These are phyloP conservation scores for Calycopis cecrops DNA, from an alignment of 1,140 invertebrate genomes.

Conservation along the genomic window DNA sequence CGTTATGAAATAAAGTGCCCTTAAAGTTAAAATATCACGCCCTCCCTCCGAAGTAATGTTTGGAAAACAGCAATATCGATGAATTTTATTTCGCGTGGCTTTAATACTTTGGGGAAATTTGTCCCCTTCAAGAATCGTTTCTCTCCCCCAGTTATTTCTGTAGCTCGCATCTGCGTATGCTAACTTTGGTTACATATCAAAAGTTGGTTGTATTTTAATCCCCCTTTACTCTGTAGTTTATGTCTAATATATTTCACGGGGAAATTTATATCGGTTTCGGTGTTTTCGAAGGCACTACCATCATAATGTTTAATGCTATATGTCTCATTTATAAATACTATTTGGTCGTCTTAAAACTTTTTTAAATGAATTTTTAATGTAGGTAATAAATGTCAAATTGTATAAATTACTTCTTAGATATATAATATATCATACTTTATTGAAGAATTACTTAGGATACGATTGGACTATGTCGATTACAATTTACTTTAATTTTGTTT, in stretches of 20 bases:
- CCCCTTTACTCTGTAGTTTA: constrained; percentile 16
- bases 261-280: not conserved
- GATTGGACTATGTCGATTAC: too few relatives aligned
- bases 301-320: too few relatives aligned
- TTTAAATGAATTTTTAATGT: too few relatives aligned
- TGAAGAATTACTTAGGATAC: too few relatives aligned
- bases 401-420: too few relatives aligned
- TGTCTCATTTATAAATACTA: too few relatives aligned
- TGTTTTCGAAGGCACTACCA: not conserved
- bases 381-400: too few relatives aligned
- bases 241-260: constrained; percentile 13
- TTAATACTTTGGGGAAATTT: constrained; percentile 65
- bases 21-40: constrained; percentile 29
- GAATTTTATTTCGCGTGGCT: constrained; percentile 63
- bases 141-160: constrained; percentile 57
- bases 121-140: constrained; percentile 49
- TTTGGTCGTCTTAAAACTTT: too few relatives aligned
- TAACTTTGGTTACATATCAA: constrained; percentile 45
- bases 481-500: too few relatives aligned
- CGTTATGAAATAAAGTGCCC: constrained; percentile 17
- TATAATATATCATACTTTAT: too few relatives aligned
- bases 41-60: constrained; percentile 31
- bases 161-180: constrained; percentile 61
- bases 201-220: constrained; percentile 25
- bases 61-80: constrained; percentile 57